Conservation (phyloP, 2,113 vertebrate genomes). For the Brevimyrus niger region DNA sequence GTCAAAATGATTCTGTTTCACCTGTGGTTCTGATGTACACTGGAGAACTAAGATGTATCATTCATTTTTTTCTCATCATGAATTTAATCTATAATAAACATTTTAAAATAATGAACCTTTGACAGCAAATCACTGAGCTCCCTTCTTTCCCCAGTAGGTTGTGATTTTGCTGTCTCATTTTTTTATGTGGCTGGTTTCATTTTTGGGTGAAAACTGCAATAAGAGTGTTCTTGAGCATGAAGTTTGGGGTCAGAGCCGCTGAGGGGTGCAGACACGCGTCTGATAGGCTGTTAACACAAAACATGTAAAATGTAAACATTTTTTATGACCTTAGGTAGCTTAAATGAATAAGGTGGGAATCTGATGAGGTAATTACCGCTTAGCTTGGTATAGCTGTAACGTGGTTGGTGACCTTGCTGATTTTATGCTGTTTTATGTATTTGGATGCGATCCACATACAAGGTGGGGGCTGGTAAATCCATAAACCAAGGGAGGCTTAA, state of each 20-base stretch:
- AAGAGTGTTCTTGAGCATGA: neutral
- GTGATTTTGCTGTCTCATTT: neutral
- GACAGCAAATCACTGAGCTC: conserved; percentile 35
- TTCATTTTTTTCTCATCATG: conserved; percentile 56
- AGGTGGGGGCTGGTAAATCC: neutral
- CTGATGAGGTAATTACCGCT: neutral
- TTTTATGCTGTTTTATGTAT: neutral
- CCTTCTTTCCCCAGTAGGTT: neutral
- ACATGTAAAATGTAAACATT: neutral
- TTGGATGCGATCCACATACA: neutral
- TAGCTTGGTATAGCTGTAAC: neutral
- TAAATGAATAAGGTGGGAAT: neutral
- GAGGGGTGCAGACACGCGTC: neutral
- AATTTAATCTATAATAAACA: conserved; percentile 66
- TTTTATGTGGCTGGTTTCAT: neutral
- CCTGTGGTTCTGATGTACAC: conserved; percentile 67
- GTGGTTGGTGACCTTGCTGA: neutral
- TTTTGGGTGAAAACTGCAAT: neutral
- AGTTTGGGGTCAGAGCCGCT: neutral
- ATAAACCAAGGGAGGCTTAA: neutral
- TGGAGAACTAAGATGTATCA: conserved; percentile 64
- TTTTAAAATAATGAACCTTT: conserved; percentile 67
- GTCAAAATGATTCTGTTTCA: conserved; percentile 49
- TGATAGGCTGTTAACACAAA: neutral
- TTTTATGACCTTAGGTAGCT: neutral